Evolutionary conservation across 2,797 vertebrate genomes (phyloP), one percentile per base, ranked within the genome.

Genomic region (Parotocinclus haroldoi): DNA sequence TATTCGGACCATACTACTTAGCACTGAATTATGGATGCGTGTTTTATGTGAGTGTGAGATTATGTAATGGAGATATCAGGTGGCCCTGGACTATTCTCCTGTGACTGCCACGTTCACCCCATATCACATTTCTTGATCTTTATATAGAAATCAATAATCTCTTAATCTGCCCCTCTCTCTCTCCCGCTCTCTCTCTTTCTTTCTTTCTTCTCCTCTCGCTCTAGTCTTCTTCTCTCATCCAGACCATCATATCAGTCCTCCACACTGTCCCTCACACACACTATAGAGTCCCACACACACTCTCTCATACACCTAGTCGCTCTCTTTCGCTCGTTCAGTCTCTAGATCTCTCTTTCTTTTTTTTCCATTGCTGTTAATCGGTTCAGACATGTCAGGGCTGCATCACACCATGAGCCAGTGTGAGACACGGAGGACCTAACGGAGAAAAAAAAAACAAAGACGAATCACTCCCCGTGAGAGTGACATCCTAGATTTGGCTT

Each of bases 141-240:
- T 85, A 86, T 88, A 85, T 85, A 86, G 84, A 89, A 89, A 89
- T 89, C 86, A 86, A 89, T 89, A 87, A 76, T 56, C 79, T 84
- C 78, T 83, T 87, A 84, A 88, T 88, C 88, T 85, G 72, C 69
- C 70, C 68, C 51, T 76, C 72, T 75, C 63, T 57, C 58, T n/a
- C 39, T 39, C n/a, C n/a, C 56, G 36, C 45, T 54, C 60, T 61
- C 42, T 38, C 49, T 63, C 48, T 19, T 58, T 65, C 71, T 64
- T 65, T 64, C 53, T 66, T 51, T 58, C 49, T 66, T 18, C 51
- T 54, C 54, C 66, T 42, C 40, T 42, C 3, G 1, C 40, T 42
- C 10, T 42, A 9, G 40, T 42, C 40, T 42, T 42, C 51, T 64
- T 75, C 66, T 69, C 44, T 63, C 58, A 38, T 67, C 44, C 54